Conservation (phyloP, 1,140 invertebrate genomes). For the Saxidomus purpurata region DNA sequence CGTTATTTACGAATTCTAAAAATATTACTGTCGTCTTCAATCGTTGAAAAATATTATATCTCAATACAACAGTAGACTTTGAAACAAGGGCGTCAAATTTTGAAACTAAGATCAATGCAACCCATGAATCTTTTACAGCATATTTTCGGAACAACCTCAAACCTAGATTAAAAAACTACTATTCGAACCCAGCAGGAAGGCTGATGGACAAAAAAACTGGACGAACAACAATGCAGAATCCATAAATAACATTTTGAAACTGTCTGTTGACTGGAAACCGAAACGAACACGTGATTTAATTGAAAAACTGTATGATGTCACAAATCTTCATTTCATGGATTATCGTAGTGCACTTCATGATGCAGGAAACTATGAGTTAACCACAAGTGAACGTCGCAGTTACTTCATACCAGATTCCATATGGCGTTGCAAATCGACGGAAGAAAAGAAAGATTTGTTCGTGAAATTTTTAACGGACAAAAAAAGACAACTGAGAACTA, state of each 20-base stretch:
- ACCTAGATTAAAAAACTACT: not conserved
- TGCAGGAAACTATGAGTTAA: conserved; percentile 3
- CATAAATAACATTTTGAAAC: conserved; percentile 29
- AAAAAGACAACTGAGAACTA: not conserved
- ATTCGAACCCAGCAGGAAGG: not conserved
- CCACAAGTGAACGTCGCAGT: not conserved
- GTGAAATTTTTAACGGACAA: not conserved
- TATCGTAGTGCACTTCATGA: conserved; percentile 31
- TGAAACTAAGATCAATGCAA: not conserved
- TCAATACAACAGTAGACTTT: not conserved
- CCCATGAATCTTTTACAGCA: not conserved
- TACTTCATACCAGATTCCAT: not conserved
- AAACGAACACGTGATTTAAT: not conserved
- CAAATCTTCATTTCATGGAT: conserved; percentile 5
- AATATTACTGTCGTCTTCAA: conserved; percentile 8
- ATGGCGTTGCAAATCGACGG: not conserved
- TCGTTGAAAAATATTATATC: no score
- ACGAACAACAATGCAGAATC: conserved; percentile 50
- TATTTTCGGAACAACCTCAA: not conserved
- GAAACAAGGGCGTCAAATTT: not conserved
- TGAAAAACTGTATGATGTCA: not conserved
- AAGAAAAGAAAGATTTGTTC: conserved; percentile 4
- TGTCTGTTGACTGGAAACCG: not conserved
- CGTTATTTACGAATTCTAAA: not conserved
- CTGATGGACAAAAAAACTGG: conserved; percentile 13